phyloP scores from a whole-genome alignment of 2,888 invertebrate genomes.

The Ormyrus pomaceus region DNA sequence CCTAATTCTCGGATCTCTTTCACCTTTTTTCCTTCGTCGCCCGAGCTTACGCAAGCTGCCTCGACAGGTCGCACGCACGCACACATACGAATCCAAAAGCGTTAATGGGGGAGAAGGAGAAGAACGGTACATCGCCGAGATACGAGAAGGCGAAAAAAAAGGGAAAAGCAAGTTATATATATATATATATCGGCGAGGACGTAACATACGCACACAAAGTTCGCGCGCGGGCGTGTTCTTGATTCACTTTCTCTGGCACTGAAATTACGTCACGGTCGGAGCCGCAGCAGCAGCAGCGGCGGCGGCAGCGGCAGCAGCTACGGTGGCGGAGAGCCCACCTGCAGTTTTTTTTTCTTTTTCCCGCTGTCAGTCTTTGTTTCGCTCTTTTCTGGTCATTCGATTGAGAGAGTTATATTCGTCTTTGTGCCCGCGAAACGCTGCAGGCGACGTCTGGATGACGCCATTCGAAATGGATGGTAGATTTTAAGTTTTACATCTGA shows the following conservation, averaged over 20 bases:
- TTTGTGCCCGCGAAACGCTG: background rate
- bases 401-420: background rate
- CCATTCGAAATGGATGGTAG: background rate
- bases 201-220: background rate
- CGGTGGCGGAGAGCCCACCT: constrained; percentile 19
- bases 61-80: background rate
- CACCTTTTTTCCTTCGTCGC: background rate
- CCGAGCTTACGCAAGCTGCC: background rate
- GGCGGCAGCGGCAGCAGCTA: background rate
- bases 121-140: background rate
- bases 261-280: constrained; percentile 53
- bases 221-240: constrained; percentile 33
- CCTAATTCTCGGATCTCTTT: background rate
- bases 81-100: background rate
- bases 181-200: constrained; percentile 17
- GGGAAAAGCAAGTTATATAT: background rate
- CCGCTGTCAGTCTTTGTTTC: background rate
- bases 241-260: constrained; percentile 55
- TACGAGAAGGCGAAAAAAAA: background rate
- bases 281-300: background rate
- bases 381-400: background rate
- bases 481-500: background rate
- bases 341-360: background rate
- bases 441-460: background rate
- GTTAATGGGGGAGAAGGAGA: background rate